These are phyloP conservation scores for Pseudorhombus dupliciocellatus DNA, from an alignment of 2,113 vertebrate species.

Conservation along the genomic window DNA sequence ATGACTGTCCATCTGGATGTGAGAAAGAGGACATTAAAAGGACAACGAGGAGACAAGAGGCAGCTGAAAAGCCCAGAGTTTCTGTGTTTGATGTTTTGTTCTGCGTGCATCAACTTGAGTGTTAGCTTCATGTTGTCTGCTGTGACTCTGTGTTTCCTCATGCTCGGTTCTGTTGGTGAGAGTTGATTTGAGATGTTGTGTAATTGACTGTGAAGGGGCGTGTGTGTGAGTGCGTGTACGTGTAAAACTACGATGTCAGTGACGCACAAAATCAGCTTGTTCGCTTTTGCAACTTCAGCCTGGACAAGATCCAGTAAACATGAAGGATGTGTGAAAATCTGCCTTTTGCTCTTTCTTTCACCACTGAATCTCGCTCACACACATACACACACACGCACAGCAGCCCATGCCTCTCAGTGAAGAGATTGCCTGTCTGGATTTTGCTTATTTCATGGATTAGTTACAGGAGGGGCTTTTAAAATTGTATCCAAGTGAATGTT, in stretches of 20 bases:
- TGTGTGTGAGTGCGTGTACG: background rate
- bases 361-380: constrained; percentile 1
- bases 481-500: constrained; percentile 52
- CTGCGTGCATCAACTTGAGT: no score
- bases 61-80: no score
- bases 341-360: background rate
- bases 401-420: constrained; percentile 28
- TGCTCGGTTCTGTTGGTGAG: no score
- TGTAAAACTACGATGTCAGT: constrained; percentile 25
- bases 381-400: constrained; percentile 25
- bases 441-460: constrained; percentile 70
- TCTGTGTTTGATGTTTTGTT: no score
- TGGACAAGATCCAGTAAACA: constrained; percentile 42
- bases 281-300: constrained; percentile 29
- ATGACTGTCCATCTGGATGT: no score
- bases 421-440: constrained; percentile 61
- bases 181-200: no score
- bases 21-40: no score
- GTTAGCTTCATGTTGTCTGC: no score
- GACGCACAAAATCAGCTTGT: constrained; percentile 39
- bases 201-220: no score
- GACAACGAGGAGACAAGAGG: no score
- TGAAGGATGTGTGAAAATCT: constrained; percentile 21
- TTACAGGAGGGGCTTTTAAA: constrained; percentile 59
- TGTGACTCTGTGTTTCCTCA: no score